These are phyloP conservation scores for Datnioides undecimradiatus DNA, from an alignment of 2,113 vertebrate genomes.

Conservation along the genomic window DNA sequence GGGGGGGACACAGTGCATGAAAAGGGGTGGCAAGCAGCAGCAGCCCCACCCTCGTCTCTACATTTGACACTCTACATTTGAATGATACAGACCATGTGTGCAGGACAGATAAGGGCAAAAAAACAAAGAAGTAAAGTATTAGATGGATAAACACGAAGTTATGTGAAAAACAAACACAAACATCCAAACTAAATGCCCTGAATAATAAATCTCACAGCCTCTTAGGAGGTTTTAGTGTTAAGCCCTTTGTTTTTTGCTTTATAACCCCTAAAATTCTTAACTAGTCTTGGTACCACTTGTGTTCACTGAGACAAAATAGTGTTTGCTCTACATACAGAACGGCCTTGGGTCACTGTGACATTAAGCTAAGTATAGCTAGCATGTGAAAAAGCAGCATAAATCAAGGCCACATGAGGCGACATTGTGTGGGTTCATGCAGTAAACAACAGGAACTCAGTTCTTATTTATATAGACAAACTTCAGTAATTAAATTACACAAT, in stretches of 20 bases:
- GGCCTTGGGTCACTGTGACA: constrained; percentile 39
- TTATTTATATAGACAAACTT: constrained; percentile 8
- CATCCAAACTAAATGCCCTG: neutral
- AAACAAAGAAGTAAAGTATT: constrained; percentile 30
- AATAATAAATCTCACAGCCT: constrained; percentile 13
- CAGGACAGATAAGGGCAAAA: constrained; percentile 65
- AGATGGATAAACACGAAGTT: constrained; percentile 11
- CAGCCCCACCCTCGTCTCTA: constrained; percentile 56
- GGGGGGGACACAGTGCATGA: neutral
- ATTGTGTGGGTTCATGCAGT: neutral
- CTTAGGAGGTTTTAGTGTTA: constrained; percentile 24
- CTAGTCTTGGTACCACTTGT: neutral
- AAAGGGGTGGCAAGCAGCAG: constrained; percentile 15
- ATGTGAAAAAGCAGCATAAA: constrained; percentile 51
- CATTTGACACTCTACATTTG: constrained; percentile 43
- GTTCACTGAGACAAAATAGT: constrained; percentile 5
- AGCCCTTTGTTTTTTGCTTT: constrained; percentile 28
- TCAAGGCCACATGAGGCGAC: constrained; percentile 17
- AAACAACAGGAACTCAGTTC: constrained; percentile 32
- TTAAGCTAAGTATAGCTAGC: constrained; percentile 43
- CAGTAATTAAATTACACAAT: neutral
- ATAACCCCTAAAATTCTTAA: constrained; percentile 21
- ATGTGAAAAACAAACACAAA: constrained; percentile 17
- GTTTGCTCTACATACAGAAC: constrained; percentile 10
- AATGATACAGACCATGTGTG: constrained; percentile 61